phyloP scores from a whole-genome alignment of 2,888 invertebrate genomes.

The Pocota personata region DNA sequence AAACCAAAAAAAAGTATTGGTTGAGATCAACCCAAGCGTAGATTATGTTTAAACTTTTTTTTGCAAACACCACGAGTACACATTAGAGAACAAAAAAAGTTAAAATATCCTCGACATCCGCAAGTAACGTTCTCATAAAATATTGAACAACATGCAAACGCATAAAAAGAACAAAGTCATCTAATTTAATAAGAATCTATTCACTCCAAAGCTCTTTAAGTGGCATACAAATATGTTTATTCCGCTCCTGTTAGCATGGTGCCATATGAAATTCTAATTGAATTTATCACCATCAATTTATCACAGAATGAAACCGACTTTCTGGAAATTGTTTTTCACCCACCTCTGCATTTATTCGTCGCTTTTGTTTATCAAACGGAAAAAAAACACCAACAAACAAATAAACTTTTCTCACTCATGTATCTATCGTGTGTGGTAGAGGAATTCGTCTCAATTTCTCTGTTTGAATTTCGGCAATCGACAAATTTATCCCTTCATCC shows the following conservation, averaged over 20 bases:
- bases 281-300: slow-evolving; percentile 47
- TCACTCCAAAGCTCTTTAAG: slow-evolving; percentile 6
- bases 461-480: not conserved
- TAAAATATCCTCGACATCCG: not conserved
- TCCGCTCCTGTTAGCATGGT: slow-evolving; percentile 21
- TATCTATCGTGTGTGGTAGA: not conserved
- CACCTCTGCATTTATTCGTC: not conserved
- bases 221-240: slow-evolving; percentile 44
- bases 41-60: not conserved
- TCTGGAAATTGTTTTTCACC: not conserved
- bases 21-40: not conserved
- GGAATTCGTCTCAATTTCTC: slow-evolving; percentile 11
- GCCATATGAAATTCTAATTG: slow-evolving; percentile 45
- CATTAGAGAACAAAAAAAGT: not conserved
- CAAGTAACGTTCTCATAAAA: not conserved
- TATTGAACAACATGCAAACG: not conserved
- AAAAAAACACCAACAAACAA: not conserved
- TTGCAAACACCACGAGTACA: not conserved
- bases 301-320: not conserved
- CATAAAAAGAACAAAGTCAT: not conserved
- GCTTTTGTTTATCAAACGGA: not conserved
- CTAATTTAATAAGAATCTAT: slow-evolving; percentile 42
- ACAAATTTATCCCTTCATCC: not conserved
- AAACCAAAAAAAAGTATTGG: not conserved
- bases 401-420: not conserved